Percentiles rank a stretch among this genome's conserved stretches.
Evolutionary conservation across 2,888 invertebrate genomes (phyloP).

Genomic region (Aleiodes leptofemur): DNA sequence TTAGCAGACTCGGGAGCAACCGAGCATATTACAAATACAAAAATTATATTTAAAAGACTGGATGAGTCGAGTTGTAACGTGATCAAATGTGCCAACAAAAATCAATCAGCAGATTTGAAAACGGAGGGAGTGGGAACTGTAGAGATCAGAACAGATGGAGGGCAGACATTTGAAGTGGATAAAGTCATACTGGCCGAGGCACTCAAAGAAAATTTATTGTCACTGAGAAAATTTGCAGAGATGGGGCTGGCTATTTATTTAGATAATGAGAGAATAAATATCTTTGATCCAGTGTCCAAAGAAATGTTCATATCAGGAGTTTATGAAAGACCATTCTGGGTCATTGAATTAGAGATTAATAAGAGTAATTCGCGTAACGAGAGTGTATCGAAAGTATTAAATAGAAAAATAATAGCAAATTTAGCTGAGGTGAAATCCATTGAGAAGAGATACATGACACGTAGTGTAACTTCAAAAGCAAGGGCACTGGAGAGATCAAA

Average conservation of each 20-base stretch:
- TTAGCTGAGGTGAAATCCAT: background rate
- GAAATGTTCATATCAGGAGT: slow-evolving; percentile 40
- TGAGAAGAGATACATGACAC: too few species aligned
- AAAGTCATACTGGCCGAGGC: slow-evolving; percentile 54
- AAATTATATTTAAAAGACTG: slow-evolving; percentile 45
- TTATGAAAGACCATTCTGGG: slow-evolving; percentile 47
- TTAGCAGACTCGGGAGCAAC: slow-evolving; percentile 55
- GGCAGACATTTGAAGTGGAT: slow-evolving; percentile 47
- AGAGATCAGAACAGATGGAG: slow-evolving; percentile 43
- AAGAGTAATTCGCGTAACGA: background rate
- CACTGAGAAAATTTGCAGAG: slow-evolving; percentile 53
- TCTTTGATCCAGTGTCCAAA: slow-evolving; percentile 43
- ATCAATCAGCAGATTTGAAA: slow-evolving; percentile 51
- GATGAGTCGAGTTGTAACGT: slow-evolving; percentile 37
- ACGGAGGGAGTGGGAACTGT: slow-evolving; percentile 57
- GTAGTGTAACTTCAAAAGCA: too few species aligned
- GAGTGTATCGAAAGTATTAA: background rate
- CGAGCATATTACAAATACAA: slow-evolving; percentile 50
- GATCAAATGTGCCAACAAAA: slow-evolving; percentile 54
- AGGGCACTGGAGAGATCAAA: too few species aligned
- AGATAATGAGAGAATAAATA: slow-evolving; percentile 43
- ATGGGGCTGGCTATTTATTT: slow-evolving; percentile 51
- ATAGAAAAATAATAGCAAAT: slow-evolving; percentile 1
- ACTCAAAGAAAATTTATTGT: slow-evolving; percentile 56
- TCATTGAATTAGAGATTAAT: slow-evolving; percentile 44